Percentiles rank a stretch among this genome's conserved stretches.
Evolutionary conservation across 1,140 invertebrate species (phyloP).

Genomic region (Lepidotrigona ventralis): DNA sequence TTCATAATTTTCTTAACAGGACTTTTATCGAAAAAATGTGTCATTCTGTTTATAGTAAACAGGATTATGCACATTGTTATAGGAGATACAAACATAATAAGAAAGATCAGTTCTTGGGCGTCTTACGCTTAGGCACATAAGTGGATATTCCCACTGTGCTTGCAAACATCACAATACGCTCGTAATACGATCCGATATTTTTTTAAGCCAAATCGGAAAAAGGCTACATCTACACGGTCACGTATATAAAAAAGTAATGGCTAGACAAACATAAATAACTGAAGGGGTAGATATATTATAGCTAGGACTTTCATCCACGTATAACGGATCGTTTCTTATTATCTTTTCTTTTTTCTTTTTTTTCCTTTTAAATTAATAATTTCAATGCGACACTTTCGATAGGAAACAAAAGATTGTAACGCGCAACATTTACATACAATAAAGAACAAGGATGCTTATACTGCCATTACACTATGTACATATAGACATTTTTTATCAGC

Average conservation of each 20-base stretch:
- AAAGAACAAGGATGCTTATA: slow-evolving; percentile 10
- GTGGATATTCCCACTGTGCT: slow-evolving; percentile 47
- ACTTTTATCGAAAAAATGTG: slow-evolving; percentile 37
- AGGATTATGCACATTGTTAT: slow-evolving; percentile 41
- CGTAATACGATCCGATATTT: slow-evolving; percentile 58
- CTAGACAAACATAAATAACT: slow-evolving; percentile 32
- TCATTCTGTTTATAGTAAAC: slow-evolving; percentile 33
- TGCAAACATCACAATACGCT: slow-evolving; percentile 60
- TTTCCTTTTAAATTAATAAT: slow-evolving; percentile 24
- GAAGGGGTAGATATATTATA: not conserved
- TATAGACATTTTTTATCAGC: slow-evolving; percentile 41
- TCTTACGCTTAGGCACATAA: slow-evolving; percentile 62
- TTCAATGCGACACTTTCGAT: not conserved
- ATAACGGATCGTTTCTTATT: not conserved
- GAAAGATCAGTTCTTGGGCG: slow-evolving; percentile 68
- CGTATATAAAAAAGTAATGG: slow-evolving; percentile 37
- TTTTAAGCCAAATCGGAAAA: slow-evolving; percentile 65
- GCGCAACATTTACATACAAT: slow-evolving; percentile 10
- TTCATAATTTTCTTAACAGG: slow-evolving; percentile 32
- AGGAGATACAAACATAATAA: slow-evolving; percentile 55
- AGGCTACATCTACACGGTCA: slow-evolving; percentile 42
- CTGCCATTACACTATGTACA: slow-evolving; percentile 36
- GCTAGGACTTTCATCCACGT: slow-evolving; percentile 11
- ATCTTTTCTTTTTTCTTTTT: not conserved
- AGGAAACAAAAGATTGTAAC: slow-evolving; percentile 1